Percentiles rank a stretch among this genome's conserved stretches.
Evolutionary conservation across 1,140 invertebrate species (phyloP).

Genomic region (Microplitis mediator): DNA sequence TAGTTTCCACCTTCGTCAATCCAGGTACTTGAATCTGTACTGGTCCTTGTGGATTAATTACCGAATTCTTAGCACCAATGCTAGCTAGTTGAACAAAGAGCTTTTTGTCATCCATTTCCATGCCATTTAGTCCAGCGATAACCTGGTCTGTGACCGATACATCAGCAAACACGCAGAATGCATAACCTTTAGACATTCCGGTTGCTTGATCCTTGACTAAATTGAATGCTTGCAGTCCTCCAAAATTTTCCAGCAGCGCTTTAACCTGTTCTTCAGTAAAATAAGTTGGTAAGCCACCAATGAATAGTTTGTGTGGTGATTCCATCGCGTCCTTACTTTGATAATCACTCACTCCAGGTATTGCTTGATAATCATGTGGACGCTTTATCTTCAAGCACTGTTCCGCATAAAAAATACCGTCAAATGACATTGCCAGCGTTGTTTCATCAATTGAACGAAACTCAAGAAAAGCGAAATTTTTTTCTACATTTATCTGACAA

Average conservation of each 20-base stretch:
- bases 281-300: conserved; percentile 98
- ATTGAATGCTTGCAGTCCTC: conserved; percentile 96
- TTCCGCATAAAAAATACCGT: conserved; percentile 99
- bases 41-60: conserved; percentile 72
- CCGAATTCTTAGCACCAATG: conserved; percentile 92
- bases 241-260: conserved; percentile 95
- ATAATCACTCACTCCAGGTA: conserved; percentile 94
- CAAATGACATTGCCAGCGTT: conserved; percentile 99
- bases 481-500: conserved; percentile 99
- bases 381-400: conserved; percentile 98
- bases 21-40: conserved; percentile 94
- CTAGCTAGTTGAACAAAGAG: conserved; percentile 96
- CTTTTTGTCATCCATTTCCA: conserved; percentile 99
- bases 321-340: conserved; percentile 86
- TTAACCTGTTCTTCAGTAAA: conserved; percentile 99
- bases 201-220: conserved; percentile 97
- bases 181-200: conserved; percentile 98
- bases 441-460: conserved; percentile 99
- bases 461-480: conserved; percentile 99
- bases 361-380: conserved; percentile 99
- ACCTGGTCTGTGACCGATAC: conserved; percentile 96
- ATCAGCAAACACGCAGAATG: conserved; percentile 99
- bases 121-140: conserved; percentile 97
- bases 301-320: conserved; percentile 98
- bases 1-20: conserved; percentile 82